Conservation (phyloP, 2,888 invertebrate species). For the Suillia variegata region DNA sequence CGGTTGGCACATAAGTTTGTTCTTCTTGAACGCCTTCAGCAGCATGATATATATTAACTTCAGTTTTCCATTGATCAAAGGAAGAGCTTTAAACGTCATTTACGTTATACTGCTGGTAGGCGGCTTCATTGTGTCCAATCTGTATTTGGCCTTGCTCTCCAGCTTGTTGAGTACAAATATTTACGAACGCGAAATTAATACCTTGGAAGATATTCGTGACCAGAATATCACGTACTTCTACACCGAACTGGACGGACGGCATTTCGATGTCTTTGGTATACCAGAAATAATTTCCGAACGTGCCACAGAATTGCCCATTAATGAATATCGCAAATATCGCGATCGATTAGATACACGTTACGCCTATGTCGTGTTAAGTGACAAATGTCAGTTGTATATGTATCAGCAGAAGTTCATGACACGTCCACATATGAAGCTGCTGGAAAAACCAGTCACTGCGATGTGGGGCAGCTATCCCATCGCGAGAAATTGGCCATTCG, state of each 20-base stretch:
- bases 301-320: not conserved
- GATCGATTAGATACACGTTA: slow-evolving; percentile 21
- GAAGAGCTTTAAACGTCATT: not conserved
- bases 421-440: slow-evolving; percentile 22
- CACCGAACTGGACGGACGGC: slow-evolving; percentile 10
- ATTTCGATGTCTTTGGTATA: slow-evolving; percentile 1
- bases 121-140: slow-evolving; percentile 30
- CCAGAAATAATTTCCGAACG: not conserved
- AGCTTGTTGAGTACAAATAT: slow-evolving; percentile 34
- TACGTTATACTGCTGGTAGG: not conserved
- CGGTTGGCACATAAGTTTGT: slow-evolving; percentile 7
- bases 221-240: slow-evolving; percentile 21
- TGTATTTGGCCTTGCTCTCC: slow-evolving; percentile 33
- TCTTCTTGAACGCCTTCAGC: slow-evolving; percentile 6
- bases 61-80: not conserved
- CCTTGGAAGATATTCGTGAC: slow-evolving; percentile 30
- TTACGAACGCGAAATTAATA: slow-evolving; percentile 33
- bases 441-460: slow-evolving; percentile 24
- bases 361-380: slow-evolving; percentile 20
- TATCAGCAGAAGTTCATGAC: slow-evolving; percentile 36
- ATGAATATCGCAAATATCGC: slow-evolving; percentile 12
- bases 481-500: slow-evolving; percentile 31
- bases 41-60: slow-evolving; percentile 7
- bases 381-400: slow-evolving; percentile 31
- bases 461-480: slow-evolving; percentile 32